Percentiles rank a stretch among this genome's conserved stretches.
Evolutionary conservation across 2,888 invertebrate genomes (phyloP).

Genomic region (Rapana venosa): DNA sequence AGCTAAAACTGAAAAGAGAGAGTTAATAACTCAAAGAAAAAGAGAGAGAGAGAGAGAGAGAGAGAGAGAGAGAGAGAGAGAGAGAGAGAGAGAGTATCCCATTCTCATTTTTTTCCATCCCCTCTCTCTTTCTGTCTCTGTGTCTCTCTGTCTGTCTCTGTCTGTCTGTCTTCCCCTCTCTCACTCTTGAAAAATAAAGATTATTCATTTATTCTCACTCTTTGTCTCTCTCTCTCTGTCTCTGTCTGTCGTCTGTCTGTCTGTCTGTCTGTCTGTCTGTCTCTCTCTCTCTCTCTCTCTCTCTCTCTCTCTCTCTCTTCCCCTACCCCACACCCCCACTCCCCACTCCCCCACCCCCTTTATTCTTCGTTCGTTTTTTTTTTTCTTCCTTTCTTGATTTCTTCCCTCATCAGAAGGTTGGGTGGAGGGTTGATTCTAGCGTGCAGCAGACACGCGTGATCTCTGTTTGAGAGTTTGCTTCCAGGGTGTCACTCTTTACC

Average conservation of each 20-base stretch:
- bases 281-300: neutral
- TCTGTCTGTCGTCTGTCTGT: neutral
- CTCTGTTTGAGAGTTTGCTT: slow-evolving; percentile 42
- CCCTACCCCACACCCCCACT: neutral
- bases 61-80: neutral
- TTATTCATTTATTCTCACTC: neutral
- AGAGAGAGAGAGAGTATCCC: neutral
- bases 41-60: neutral
- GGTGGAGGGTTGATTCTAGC: slow-evolving; percentile 17
- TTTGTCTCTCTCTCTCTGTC: neutral
- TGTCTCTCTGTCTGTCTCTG: neutral
- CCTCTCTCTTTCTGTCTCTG: neutral
- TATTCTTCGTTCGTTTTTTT: neutral
- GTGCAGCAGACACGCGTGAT: slow-evolving; percentile 32
- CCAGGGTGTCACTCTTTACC: slow-evolving; percentile 34
- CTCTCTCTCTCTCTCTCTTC: neutral
- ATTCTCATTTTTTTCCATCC: neutral
- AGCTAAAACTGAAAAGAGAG: no score
- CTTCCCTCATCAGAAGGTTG: slow-evolving; percentile 3
- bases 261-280: neutral
- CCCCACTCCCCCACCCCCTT: neutral
- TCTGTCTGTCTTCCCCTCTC: neutral
- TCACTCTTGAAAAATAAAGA: no score
- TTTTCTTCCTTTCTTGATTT: neutral
- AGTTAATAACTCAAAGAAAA: no score